These are phyloP conservation scores for Agapornis canus DNA, from an alignment of 2,797 vertebrate species.

Conservation along the genomic window DNA sequence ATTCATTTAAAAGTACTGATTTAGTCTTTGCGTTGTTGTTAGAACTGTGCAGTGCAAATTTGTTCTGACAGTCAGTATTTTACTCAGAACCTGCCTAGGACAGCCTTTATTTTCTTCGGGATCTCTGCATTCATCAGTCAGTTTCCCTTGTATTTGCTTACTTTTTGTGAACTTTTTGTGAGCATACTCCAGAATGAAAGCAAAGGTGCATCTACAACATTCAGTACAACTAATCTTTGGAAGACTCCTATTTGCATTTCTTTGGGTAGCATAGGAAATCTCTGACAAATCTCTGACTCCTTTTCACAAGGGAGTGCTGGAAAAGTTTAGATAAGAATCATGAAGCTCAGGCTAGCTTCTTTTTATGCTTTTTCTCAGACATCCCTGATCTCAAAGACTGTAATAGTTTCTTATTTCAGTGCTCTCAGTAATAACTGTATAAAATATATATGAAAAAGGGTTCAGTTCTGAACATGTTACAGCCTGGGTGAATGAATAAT, in stretches of 20 bases:
- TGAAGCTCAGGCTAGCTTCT: accelerated
- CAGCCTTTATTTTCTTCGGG: neutral
- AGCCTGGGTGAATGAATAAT: neutral
- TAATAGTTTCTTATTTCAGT: neutral
- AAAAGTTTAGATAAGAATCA: neutral
- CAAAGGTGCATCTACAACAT: neutral
- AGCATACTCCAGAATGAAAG: neutral
- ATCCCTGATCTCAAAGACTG: neutral
- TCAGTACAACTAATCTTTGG: neutral
- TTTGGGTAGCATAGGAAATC: neutral
- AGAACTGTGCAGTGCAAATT: neutral
- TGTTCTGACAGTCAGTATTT: accelerated
- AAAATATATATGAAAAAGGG: neutral
- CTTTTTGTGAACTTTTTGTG: neutral
- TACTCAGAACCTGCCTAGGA: neutral
- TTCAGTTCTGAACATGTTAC: neutral
- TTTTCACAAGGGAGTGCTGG: neutral
- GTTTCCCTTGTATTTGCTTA: neutral
- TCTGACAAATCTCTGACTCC: neutral
- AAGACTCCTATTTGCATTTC: neutral
- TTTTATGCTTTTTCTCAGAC: neutral
- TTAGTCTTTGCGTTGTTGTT: neutral
- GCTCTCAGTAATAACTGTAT: neutral
- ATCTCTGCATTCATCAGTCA: neutral
- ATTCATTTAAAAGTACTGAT: neutral